Conservation (phyloP, 2,888 invertebrate genomes). For the Oegoconia quadripuncta region DNA sequence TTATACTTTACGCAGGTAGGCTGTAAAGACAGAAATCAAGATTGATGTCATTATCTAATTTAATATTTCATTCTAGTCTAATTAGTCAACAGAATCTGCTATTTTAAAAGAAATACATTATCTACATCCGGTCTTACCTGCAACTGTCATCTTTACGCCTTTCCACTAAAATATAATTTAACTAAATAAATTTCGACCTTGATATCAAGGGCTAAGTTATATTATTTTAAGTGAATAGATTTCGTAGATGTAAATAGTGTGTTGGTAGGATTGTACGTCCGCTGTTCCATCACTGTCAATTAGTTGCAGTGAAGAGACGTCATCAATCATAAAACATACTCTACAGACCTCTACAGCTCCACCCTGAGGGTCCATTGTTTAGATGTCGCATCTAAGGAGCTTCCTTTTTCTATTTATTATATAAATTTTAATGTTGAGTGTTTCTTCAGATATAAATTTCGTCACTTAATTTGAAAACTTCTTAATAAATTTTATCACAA, state of each 20-base stretch:
- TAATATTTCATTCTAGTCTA: background rate
- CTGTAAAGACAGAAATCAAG: background rate
- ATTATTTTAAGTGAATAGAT: constrained; percentile 21
- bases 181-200: constrained; percentile 27
- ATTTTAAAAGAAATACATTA: constrained; percentile 40
- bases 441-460: background rate
- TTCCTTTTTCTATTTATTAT: constrained; percentile 10
- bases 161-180: background rate
- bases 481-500: too few species aligned
- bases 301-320: constrained; percentile 68
- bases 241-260: constrained; percentile 29
- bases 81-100: constrained; percentile 22
- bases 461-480: too few species aligned
- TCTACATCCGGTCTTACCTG: constrained; percentile 35
- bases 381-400: constrained; percentile 38
- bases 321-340: constrained; percentile 69
- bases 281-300: constrained; percentile 78
- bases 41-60: background rate
- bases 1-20: background rate
- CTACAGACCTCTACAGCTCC: constrained; percentile 34
- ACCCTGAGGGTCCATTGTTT: constrained; percentile 62
- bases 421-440: background rate
- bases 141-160: constrained; percentile 2
- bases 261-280: constrained; percentile 41
- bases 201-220: background rate